These are phyloP conservation scores for Scolanthus callimorphus DNA, from an alignment of 92 coral and sea anemone genomes.

Conservation along the genomic window DNA sequence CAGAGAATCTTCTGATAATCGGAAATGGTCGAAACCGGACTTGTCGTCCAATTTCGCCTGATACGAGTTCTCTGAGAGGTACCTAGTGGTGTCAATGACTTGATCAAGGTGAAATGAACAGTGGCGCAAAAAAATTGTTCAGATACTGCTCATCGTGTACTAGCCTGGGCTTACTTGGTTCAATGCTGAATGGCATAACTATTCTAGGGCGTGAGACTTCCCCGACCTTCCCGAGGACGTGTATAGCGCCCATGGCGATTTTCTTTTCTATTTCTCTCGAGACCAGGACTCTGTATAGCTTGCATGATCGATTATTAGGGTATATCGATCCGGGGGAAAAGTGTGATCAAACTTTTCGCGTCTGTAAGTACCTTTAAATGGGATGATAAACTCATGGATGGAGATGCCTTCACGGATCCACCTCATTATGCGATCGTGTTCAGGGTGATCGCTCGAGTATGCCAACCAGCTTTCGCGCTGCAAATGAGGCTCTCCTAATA, in stretches of 20 bases:
- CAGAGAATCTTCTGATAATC: conserved; percentile 5
- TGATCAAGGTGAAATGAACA: conserved; percentile 26
- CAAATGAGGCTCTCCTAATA: conserved; percentile 17
- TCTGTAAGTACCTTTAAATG: conserved; percentile 17
- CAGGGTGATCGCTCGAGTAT: conserved; percentile 7
- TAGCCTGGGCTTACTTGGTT: conserved; percentile 19
- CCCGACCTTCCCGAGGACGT: no score
- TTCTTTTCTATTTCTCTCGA: conserved; percentile 19
- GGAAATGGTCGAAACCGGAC: no score
- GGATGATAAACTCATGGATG: not conserved
- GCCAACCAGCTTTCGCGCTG: conserved; percentile 12
- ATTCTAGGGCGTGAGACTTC: no score
- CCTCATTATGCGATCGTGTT: not conserved
- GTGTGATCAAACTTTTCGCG: conserved; percentile 1
- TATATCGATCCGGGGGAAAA: conserved; percentile 7
- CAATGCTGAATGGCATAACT: no score
- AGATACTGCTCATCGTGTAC: conserved; percentile 37
- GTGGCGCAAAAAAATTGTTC: conserved; percentile 18
- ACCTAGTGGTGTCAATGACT: conserved; percentile 19
- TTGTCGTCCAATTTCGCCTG: conserved; percentile 33
- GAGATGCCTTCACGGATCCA: conserved; percentile 2
- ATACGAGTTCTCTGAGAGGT: conserved; percentile 1
- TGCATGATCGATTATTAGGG: conserved; percentile 5
- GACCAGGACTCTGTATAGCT: not conserved
- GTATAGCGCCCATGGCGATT: conserved; percentile 16